Base-by-base conservation (phyloP, 2,888 invertebrate species). In the Diadegma fenestrale region DNA sequence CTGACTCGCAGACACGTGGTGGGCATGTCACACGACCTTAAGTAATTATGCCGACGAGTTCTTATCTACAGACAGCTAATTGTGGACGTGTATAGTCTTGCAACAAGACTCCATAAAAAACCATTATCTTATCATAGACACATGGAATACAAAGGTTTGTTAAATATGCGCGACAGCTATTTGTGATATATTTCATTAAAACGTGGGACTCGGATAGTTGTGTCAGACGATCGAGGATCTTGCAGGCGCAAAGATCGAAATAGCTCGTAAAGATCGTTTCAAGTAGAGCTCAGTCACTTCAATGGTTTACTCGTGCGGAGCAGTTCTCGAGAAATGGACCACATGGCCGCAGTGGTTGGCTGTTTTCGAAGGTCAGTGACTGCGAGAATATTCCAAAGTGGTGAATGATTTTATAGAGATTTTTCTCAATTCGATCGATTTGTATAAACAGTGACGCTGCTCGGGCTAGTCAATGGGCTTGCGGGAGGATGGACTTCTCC, bases 401-500 rank as follows among this genome's bases (percentile, higher is more conserved):
- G 37, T 26, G 58, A 14, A 26, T 22, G 14, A 14, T 58, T 58
- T 26, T 58, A 17, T 5, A 14, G 14, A 14, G 37, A 71, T 66
- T 37, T n/a, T 41, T 2, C 45, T 51, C n/a, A 73, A 19, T 7
- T 33, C 41, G 54, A 26, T 80, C n/a, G 22, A 33, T 61, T 69
- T 81, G 19, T 12, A 58, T 30, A 43, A 68, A 63, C 43, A 92
- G 91, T 90, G 80, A 87, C 88, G 33, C 63, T 91, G 6, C 81
- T 92, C 17, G 87, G 89, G 0, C 80, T 90, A 0, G 84, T 87
- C 7, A 73, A 90, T 12, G 92, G 91, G 19, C 75, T 91, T 12
- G 86, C 88, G 82, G 88, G 87, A 43, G 90, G 89, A 7, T 92
- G 92, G 92, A 88, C 90, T 0, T 92, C 92, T 1, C 92, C 92